Base-by-base conservation (phyloP, 2,797 vertebrate species). In the Xyrichtys novacula region DNA sequence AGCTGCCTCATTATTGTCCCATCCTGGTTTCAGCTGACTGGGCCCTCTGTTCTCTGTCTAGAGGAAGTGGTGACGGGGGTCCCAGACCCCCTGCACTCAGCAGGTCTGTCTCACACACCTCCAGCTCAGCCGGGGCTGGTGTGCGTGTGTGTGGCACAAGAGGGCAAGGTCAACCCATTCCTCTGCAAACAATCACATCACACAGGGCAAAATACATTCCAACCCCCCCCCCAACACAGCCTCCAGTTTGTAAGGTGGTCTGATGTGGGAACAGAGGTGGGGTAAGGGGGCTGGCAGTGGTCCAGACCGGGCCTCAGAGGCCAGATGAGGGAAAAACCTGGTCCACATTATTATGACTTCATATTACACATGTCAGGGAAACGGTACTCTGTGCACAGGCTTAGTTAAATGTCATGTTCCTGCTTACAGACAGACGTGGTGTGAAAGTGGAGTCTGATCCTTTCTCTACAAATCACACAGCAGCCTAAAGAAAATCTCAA, bases 181-280 rank as follows among this genome's bases (percentile, higher is more conserved):
- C 87, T 91, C 92, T 93, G 92, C 89, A 89, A 93, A 91, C 91
- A 91, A 92, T 93, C 92, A 93, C 92, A 92, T 93, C 91, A 92
- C 92, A 93, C 92, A 91, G 86, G 85, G 90, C 83, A 85, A 89
- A 88, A 91, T 90, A 90, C 91, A 93, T 93, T 93, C 91, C 91
- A 90, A 76, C 61, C 83, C 62, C 80, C n/a, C n/a, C 81, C 80
- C 79, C 56, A 28, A 26, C 25, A 48, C 63, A 57, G 40, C 77
- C 67, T 78, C 74, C 74, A 76, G 76, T 83, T 73, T 86, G 87
- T 90, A 89, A 88, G 87, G 84, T 91, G 88, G 86, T 85, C 88
- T 91, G 86, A 90, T 89, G 89, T 88, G 86, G 89, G 86, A 91
- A 84, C 67, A 65, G 80, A 6, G 14, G 63, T 74, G 64, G 78